Evolutionary conservation across 2,888 invertebrate genomes (phyloP).

Genomic region (Hydraecia micacea): DNA sequence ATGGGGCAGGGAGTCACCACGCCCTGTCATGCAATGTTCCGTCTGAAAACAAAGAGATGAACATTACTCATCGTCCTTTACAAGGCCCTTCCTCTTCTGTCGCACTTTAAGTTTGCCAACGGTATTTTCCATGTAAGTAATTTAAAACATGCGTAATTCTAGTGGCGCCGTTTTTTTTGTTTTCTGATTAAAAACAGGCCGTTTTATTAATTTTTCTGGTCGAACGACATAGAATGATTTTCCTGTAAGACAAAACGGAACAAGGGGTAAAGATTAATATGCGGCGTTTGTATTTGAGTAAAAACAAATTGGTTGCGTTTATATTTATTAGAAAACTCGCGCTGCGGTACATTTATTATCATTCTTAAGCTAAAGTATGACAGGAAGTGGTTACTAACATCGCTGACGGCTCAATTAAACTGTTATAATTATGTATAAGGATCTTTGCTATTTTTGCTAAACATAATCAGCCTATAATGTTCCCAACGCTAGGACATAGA

Average conservation of each 20-base stretch:
- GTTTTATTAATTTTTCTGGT: slow-evolving; percentile 6
- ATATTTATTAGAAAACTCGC: slow-evolving; percentile 9
- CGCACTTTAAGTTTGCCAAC: slow-evolving; percentile 25
- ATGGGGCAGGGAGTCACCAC: slow-evolving; percentile 73
- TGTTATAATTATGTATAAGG: not conserved
- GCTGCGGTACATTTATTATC: slow-evolving; percentile 5
- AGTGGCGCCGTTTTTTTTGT: slow-evolving; percentile 2
- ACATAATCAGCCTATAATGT: not conserved
- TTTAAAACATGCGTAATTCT: slow-evolving; percentile 28
- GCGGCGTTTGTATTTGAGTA: slow-evolving; percentile 10
- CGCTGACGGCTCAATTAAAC: not conserved
- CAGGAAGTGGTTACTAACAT: not conserved
- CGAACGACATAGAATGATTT: not conserved
- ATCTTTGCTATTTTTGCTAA: not conserved
- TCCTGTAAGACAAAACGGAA: slow-evolving; percentile 10
- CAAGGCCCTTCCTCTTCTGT: slow-evolving; percentile 47
- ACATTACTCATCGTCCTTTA: slow-evolving; percentile 45
- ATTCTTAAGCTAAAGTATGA: not conserved
- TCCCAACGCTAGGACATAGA: not conserved
- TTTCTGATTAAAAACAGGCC: not conserved
- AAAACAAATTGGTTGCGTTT: slow-evolving; percentile 11
- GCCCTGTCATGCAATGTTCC: slow-evolving; percentile 70
- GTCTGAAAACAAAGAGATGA: slow-evolving; percentile 78
- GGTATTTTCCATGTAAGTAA: slow-evolving; percentile 36
- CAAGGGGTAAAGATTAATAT: slow-evolving; percentile 14